Evolutionary conservation across 2,797 vertebrate species (phyloP).

Genomic region (Sebastes wilsoni): DNA sequence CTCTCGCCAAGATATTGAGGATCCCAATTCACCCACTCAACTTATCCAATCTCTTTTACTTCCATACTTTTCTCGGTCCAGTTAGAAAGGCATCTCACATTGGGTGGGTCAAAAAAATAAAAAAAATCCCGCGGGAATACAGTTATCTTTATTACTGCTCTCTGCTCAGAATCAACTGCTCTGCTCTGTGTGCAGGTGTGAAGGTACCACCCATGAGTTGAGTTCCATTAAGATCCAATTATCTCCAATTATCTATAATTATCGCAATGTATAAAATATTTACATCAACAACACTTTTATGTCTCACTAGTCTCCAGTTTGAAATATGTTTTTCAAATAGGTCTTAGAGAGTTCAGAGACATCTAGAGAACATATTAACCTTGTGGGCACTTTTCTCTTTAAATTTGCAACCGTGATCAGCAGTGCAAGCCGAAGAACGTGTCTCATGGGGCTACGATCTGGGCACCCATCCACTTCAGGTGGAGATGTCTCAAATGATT

Average conservation of each 20-base stretch:
- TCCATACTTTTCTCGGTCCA: background rate
- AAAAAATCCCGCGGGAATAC: background rate
- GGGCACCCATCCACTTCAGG: slow-evolving; percentile 10
- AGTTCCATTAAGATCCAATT: background rate
- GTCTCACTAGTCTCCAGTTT: background rate
- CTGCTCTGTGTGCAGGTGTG: background rate
- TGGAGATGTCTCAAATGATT: slow-evolving; percentile 1
- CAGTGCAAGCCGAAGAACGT: background rate
- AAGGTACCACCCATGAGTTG: background rate
- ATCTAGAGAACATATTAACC: background rate
- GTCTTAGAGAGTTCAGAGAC: background rate
- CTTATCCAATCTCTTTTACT: slow-evolving; percentile 18
- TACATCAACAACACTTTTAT: background rate
- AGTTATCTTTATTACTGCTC: background rate
- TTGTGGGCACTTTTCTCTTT: background rate
- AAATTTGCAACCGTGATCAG: slow-evolving; percentile 6
- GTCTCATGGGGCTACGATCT: background rate
- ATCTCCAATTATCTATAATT: background rate
- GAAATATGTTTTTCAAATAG: background rate
- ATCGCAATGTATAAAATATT: background rate
- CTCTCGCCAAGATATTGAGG: slow-evolving; percentile 30
- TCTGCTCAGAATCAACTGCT: background rate
- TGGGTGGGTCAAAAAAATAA: background rate
- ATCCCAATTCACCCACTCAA: slow-evolving; percentile 15
- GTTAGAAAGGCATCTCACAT: background rate